Evolutionary conservation across 2,797 vertebrate species (phyloP).

Genomic region (Chelidonichthys spinosus): DNA sequence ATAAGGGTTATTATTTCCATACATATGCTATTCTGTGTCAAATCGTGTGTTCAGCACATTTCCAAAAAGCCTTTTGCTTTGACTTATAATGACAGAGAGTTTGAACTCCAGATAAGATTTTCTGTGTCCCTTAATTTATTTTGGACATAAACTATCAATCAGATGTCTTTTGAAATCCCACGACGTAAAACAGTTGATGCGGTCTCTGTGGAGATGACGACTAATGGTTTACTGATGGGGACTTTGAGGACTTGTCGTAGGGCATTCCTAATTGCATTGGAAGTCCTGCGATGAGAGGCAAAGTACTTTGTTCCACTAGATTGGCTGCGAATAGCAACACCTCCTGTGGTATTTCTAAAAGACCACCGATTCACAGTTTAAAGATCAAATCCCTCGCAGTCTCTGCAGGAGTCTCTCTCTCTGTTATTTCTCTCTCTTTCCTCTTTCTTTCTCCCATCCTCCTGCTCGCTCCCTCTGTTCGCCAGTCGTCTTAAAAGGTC

Average conservation of each 20-base stretch:
- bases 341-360: constrained; percentile 65
- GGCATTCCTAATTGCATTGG: neutral
- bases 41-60: neutral
- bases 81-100: too few relatives aligned
- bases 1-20: too few relatives aligned
- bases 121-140: neutral
- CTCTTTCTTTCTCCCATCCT: constrained; percentile 29
- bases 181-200: too few relatives aligned
- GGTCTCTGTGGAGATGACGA: neutral
- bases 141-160: neutral
- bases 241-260: neutral
- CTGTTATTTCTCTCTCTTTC: constrained; percentile 25
- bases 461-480: constrained; percentile 42
- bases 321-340: constrained; percentile 38
- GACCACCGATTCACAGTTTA: constrained; percentile 56
- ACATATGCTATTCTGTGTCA: neutral
- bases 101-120: neutral
- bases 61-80: neutral
- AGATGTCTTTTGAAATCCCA: neutral
- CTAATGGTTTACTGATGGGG: neutral
- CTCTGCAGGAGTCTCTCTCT: constrained; percentile 46
- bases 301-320: constrained; percentile 47
- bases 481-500: constrained; percentile 74
- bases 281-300: neutral
- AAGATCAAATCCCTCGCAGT: constrained; percentile 66